Conservation (phyloP, 2,888 invertebrate species). For the Drosophila mayaguana region DNA sequence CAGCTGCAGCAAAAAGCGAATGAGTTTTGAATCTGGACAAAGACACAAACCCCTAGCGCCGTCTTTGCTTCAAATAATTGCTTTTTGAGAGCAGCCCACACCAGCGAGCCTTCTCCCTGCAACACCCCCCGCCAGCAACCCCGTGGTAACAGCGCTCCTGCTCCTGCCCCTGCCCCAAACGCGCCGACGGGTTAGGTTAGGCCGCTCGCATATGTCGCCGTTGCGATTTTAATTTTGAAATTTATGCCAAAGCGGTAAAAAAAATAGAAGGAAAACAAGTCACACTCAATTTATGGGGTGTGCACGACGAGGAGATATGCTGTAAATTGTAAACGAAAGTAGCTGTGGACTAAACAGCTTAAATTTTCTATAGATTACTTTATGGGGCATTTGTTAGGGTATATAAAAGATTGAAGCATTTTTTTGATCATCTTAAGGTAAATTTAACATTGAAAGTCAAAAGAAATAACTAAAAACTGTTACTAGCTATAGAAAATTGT, state of each 20-base stretch:
- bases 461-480: background rate
- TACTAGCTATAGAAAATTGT: too few relatives aligned
- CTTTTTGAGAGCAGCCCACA: constrained; percentile 65
- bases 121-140: constrained; percentile 28
- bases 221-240: constrained; percentile 82
- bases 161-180: background rate
- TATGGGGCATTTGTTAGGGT: too few relatives aligned
- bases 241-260: constrained; percentile 70
- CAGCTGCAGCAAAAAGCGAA: constrained; percentile 69
- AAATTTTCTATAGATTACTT: too few relatives aligned
- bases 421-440: too few relatives aligned
- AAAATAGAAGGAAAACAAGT: constrained; percentile 20
- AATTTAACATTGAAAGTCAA: background rate
- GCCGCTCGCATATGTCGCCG: constrained; percentile 79
- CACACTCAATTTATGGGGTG: background rate
- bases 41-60: constrained; percentile 69
- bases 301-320: constrained; percentile 11
- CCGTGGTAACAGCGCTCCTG: constrained; percentile 18
- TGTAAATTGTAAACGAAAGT: background rate
- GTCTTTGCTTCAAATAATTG: constrained; percentile 79
- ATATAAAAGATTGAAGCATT: too few relatives aligned
- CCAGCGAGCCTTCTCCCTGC: background rate
- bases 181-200: constrained; percentile 38
- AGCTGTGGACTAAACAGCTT: too few relatives aligned
- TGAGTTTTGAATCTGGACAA: constrained; percentile 31